Evolutionary conservation across 92 coral and sea anemone genomes (phyloP).

Genomic region (Desmophyllum pertusum): DNA sequence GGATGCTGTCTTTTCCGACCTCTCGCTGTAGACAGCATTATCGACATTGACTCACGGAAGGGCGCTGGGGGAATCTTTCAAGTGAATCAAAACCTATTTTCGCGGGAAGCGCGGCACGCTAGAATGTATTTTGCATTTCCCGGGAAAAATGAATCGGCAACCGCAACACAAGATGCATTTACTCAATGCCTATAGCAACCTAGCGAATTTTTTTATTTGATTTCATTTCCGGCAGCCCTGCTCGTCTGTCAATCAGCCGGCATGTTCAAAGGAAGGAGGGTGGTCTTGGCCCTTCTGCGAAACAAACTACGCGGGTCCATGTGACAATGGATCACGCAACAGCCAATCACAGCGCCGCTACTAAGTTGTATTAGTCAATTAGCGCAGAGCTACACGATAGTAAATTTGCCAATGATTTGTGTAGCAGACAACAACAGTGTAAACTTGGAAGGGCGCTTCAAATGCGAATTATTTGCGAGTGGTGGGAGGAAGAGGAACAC

Average conservation of each 20-base stretch:
- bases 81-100: neutral
- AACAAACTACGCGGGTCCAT: conserved; percentile 64
- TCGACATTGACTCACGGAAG: conserved; percentile 2
- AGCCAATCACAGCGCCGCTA: conserved; percentile 68
- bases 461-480: conserved; percentile 69
- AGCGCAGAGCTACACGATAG: conserved; percentile 62
- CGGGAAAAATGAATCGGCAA: neutral
- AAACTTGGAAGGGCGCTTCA: conserved; percentile 56
- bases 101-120: neutral
- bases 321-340: conserved; percentile 69
- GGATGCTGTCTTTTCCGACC: conserved; percentile 42
- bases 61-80: no score
- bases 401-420: conserved; percentile 77
- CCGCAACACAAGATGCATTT: conserved; percentile 2
- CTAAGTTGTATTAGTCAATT: conserved; percentile 81
- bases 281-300: conserved; percentile 54
- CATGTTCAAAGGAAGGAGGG: conserved; percentile 67
- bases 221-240: conserved; percentile 82
- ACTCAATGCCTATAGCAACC: conserved; percentile 28
- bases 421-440: conserved; percentile 76
- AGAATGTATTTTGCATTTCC: neutral
- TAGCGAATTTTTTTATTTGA: conserved; percentile 44
- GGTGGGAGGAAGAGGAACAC: conserved; percentile 47
- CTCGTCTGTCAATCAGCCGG: conserved; percentile 79
- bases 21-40: conserved; percentile 15